Conservation (phyloP, 1,140 invertebrate species). For the Homarus americanus region DNA sequence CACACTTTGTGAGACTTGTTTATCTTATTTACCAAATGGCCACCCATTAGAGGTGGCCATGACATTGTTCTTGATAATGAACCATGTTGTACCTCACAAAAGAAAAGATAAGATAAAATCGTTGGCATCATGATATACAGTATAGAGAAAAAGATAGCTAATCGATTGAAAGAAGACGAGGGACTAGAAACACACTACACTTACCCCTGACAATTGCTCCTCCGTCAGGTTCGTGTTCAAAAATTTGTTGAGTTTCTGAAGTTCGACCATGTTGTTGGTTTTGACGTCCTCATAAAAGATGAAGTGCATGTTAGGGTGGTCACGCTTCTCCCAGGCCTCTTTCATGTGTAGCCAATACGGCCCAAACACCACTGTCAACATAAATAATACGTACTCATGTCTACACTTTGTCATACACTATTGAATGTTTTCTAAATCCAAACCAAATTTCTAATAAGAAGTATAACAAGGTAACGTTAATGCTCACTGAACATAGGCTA, state of each 20-base stretch:
- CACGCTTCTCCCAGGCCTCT: slow-evolving; percentile 73
- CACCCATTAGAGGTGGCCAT: background rate
- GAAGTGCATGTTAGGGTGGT: slow-evolving; percentile 72
- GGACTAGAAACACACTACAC: too few species aligned
- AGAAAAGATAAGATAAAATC: too few species aligned
- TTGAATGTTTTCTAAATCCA: too few species aligned
- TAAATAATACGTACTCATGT: too few species aligned
- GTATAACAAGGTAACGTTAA: too few species aligned
- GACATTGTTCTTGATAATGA: background rate
- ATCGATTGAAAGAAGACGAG: too few species aligned
- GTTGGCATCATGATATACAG: slow-evolving; percentile 5
- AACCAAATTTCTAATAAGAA: too few species aligned
- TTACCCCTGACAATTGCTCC: slow-evolving; percentile 82
- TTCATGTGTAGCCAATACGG: slow-evolving; percentile 67
- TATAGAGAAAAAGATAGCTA: slow-evolving; percentile 78
- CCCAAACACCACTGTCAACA: slow-evolving; percentile 54
- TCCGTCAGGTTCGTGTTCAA: slow-evolving; percentile 83
- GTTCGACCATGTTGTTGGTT: slow-evolving; percentile 81
- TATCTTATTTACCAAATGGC: slow-evolving; percentile 26
- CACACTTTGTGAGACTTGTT: too few species aligned
- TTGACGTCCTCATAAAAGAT: slow-evolving; percentile 75
- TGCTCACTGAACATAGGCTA: too few species aligned
- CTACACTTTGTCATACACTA: too few species aligned
- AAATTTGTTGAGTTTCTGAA: slow-evolving; percentile 86
- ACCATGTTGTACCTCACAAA: background rate